Base-by-base conservation (phyloP, 2,797 vertebrate species). In the Argyrosomus regius region DNA sequence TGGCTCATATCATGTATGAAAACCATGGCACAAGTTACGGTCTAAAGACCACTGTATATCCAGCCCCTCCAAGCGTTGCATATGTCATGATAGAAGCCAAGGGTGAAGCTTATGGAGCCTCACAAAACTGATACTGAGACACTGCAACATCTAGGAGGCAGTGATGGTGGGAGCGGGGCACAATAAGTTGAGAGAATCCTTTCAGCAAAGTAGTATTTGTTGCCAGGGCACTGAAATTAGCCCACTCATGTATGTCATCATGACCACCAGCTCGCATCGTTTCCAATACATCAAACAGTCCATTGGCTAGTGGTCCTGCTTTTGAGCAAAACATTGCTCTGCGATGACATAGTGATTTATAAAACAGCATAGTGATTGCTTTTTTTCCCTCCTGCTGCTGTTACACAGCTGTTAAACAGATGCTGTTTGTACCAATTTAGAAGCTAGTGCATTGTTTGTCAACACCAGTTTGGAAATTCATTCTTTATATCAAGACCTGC, bases 371-470 rank as follows among this genome's bases (percentile, higher is more conserved):
- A 64, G 88, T 76, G 12, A 90, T 89, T 90, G 82, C 66, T 87
- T 91, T 92, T 88, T 73, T 70, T 57, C 7, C 77, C 81, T 64
- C 85, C 79, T 49, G 53, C 87, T 88, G 88, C 85, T 90, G 89
- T 93, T 92, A 92, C 91, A 90, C 92, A 94, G 91, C 93, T 95
- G 94, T 94, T 94, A 93, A 95, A 91, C 94, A 94, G 92, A 94
- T 93, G 93, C 88, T 93, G 91, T 94, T 94, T 94, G 94, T 93
- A 93, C 87, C 93, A 93, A 94, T 95, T 94, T 94, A 91, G 92
- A 80, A 89, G 84, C 87, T 61, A 90, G 88, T 85, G 89, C 93
- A 86, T 94, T 94, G 93, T 95, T 95, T 95, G 93, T 95, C 94
- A 94, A 91, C 91, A 92, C 81, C 84, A 83, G 88, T 95, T 94